phyloP scores from a whole-genome alignment of 2,888 invertebrate genomes.

The Hydroisotoma schaefferi region DNA sequence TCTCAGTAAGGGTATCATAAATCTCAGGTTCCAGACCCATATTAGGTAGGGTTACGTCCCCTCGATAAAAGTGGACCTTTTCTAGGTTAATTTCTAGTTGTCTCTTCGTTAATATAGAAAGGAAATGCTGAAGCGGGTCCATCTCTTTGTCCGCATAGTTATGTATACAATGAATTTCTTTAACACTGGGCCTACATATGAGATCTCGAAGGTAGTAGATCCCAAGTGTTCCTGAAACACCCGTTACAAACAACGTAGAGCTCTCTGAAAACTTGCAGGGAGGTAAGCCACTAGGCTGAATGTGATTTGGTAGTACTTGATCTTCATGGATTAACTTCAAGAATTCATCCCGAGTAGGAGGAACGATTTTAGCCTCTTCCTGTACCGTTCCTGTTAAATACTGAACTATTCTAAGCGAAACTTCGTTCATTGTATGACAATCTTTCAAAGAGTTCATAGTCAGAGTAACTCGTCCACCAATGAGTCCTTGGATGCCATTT shows the following conservation, averaged over 20 bases:
- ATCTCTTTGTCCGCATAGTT: neutral
- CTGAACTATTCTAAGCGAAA: neutral
- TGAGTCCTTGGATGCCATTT: constrained; percentile 21
- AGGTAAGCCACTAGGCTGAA: neutral
- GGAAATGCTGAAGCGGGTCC: neutral
- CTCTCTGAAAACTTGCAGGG: neutral
- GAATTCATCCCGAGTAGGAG: neutral
- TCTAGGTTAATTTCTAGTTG: neutral
- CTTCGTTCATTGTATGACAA: neutral
- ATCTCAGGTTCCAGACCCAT: constrained; percentile 13
- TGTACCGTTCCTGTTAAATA: neutral
- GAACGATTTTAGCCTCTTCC: neutral
- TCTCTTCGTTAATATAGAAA: neutral
- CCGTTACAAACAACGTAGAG: neutral
- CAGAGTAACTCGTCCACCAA: constrained; percentile 17
- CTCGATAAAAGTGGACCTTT: neutral
- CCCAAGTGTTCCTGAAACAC: neutral
- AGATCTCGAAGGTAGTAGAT: neutral
- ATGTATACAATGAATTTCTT: neutral
- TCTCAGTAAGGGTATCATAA: constrained; percentile 14
- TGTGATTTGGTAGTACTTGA: neutral
- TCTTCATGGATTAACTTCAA: neutral
- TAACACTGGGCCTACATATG: neutral
- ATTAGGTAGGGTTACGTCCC: neutral
- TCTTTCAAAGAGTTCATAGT: constrained; percentile 16